Percentiles rank a stretch among this genome's conserved stretches.
phyloP scores from a whole-genome alignment of 2,113 vertebrate genomes.

The Brachypteracias leptosomus region DNA sequence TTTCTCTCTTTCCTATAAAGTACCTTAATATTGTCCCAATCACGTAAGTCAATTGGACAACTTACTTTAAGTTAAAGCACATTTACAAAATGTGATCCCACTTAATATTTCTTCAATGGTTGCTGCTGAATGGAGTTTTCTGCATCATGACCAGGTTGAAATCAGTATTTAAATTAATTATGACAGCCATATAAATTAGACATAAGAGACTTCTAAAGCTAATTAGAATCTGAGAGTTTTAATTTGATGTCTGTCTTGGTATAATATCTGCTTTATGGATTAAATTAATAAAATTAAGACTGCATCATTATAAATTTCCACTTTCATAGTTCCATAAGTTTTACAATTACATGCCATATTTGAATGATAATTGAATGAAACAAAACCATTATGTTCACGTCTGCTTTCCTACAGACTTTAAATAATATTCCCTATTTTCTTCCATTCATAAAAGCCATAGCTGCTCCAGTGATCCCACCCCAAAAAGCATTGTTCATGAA shows the following conservation, averaged over 20 bases:
- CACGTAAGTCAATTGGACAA: background rate
- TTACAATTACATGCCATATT: conserved; percentile 79
- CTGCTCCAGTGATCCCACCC: background rate
- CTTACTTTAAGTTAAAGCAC: background rate
- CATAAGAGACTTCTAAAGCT: conserved; percentile 80
- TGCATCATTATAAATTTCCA: conserved; percentile 82
- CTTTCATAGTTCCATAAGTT: conserved; percentile 79
- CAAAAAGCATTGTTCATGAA: background rate
- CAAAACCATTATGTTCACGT: conserved; percentile 54
- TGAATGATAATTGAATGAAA: conserved; percentile 79
- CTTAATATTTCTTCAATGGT: conserved; percentile 36
- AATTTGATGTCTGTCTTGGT: conserved; percentile 80
- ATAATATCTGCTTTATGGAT: conserved; percentile 80
- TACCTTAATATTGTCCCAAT: background rate
- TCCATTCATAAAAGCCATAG: background rate
- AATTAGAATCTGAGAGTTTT: conserved; percentile 80
- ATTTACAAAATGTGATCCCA: background rate
- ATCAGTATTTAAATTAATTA: conserved; percentile 81
- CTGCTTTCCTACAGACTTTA: conserved; percentile 30
- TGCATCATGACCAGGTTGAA: conserved; percentile 73
- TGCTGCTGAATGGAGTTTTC: conserved; percentile 41
- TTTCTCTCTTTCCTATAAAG: background rate
- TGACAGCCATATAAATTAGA: conserved; percentile 84
- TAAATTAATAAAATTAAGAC: conserved; percentile 85
- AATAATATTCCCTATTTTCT: background rate